Percentiles rank a stretch among this genome's conserved stretches.
Evolutionary conservation across 2,113 vertebrate species (phyloP).

Genomic region (Colossoma macropomum): DNA sequence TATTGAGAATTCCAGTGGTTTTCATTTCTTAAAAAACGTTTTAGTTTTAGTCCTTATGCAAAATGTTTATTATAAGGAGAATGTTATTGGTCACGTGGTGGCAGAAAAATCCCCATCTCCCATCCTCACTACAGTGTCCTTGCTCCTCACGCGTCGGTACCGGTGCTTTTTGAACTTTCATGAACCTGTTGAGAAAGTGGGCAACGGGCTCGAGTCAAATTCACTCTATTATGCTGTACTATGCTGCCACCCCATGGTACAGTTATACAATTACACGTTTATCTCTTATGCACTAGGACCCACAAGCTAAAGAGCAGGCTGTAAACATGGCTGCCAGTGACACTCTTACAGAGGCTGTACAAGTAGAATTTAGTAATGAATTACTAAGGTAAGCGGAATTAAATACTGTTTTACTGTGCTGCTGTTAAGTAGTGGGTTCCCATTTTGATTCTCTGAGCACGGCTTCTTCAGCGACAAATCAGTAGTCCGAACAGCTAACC

Average conservation of each 20-base stretch:
- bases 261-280: not conserved
- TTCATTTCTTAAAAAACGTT: too few species aligned
- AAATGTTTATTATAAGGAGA: too few species aligned
- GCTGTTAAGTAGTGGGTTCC: not conserved
- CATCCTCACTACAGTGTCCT: too few species aligned
- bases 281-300: not conserved
- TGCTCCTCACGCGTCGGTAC: too few species aligned
- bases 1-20: too few species aligned
- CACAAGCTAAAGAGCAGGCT: not conserved
- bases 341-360: not conserved
- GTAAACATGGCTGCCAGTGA: slow-evolving; percentile 73
- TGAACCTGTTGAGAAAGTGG: too few species aligned
- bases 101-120: too few species aligned
- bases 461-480: not conserved
- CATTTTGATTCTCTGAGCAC: not conserved
- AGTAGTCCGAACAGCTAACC: too few species aligned
- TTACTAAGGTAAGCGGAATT: slow-evolving; percentile 64
- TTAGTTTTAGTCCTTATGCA: not conserved
- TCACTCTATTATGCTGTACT: not conserved
- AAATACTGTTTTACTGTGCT: not conserved
- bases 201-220: too few species aligned
- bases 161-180: too few species aligned
- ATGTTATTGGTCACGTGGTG: too few species aligned
- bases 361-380: slow-evolving; percentile 58
- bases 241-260: slow-evolving; percentile 40